Conservation (phyloP, 2,888 invertebrate genomes). For the Pycnomerus fuliginosus region DNA sequence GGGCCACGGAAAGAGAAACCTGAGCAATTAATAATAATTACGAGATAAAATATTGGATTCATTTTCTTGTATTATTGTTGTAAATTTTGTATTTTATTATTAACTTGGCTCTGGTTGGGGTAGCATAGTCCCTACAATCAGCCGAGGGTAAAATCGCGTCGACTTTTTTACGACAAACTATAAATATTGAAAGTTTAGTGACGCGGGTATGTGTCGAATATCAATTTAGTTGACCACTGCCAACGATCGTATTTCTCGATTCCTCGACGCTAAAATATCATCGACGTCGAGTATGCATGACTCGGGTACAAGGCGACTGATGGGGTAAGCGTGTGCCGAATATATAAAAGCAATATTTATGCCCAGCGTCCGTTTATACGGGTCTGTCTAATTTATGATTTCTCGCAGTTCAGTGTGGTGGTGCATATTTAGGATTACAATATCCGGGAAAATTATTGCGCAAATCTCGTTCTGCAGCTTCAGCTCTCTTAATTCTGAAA, state of each 20-base stretch:
- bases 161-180: constrained; percentile 14
- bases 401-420: constrained; percentile 8
- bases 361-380: constrained; percentile 29
- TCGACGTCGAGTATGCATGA: constrained; percentile 39
- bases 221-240: constrained; percentile 29
- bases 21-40: too few relatives aligned
- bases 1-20: too few relatives aligned
- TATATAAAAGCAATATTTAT: constrained; percentile 36
- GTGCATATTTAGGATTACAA: constrained; percentile 18
- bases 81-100: too few relatives aligned
- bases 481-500: constrained; percentile 3
- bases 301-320: constrained; percentile 36
- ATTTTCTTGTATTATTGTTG: too few relatives aligned
- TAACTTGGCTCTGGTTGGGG: too few relatives aligned
- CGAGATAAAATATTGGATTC: too few relatives aligned
- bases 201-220: constrained; percentile 21
- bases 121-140: too few relatives aligned
- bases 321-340: constrained; percentile 39
- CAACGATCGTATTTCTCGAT: constrained; percentile 30
- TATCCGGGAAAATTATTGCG: constrained; percentile 6
- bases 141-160: constrained; percentile 10
- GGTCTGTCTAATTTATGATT: constrained; percentile 22
- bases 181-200: constrained; percentile 21
- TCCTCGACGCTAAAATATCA: constrained; percentile 40
- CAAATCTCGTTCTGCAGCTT: background rate